Evolutionary conservation across 2,797 vertebrate species (phyloP), one percentile per base, ranked within the genome.

Genomic region (Myripristis jacobus): DNA sequence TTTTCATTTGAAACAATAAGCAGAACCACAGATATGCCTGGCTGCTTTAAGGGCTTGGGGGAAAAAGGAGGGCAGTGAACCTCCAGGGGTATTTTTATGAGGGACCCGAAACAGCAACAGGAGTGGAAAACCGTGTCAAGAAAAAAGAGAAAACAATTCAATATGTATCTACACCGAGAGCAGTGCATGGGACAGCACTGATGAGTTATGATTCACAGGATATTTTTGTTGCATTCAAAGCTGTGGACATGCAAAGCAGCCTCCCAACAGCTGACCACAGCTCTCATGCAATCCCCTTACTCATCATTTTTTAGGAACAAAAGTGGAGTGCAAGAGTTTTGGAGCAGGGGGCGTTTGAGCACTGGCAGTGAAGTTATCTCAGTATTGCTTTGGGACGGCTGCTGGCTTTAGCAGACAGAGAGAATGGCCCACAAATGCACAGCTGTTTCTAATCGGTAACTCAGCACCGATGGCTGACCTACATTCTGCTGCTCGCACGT

Each of bases 401-500:
- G 85, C 73, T 66, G 68, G 81, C 75, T 70, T 83, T 69, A 69
- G 80, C 82, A 82, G 79, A 85, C 72, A 51, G 79, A 82, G 75
- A 85, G 87, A 87, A 78, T 77, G 83, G 88, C 80, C 88, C 85
- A 88, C 87, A 87, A 91, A 89, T 43, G 70, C 89, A 92, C 92
- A 94, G 93, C 92, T 94, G 93, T 94, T 94, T 95, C 88, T 93
- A 92, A 95, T 95, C 91, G 90, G 93, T 93, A 93, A 94, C 90
- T 93, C 88, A 82, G 92, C 89, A 91, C 92, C 78, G 62, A 91
- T 88, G 88, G 86, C 88, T 94, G 93, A 94, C 93, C 94, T 93
- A 94, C 91, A 95, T 94, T 94, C 91, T 92, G 87, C 80, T 87
- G 84, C 85, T 81, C 69, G 87, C 87, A 85, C 80, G 83, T 87